phyloP scores from a whole-genome alignment of 2,888 invertebrate genomes.

The Timema cristinae region DNA sequence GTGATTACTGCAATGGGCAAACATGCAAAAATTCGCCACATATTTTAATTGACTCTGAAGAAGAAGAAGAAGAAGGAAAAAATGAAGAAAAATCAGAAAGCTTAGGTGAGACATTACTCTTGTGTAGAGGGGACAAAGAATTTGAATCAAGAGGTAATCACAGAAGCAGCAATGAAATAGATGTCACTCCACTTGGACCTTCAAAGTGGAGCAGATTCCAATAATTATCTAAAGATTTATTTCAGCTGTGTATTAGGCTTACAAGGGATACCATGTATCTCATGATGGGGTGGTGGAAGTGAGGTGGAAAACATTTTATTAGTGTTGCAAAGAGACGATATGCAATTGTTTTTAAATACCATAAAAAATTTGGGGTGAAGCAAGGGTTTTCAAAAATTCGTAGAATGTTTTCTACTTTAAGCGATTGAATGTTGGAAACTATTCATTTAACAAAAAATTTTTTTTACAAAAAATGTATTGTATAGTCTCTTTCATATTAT shows the following conservation, averaged over 20 bases:
- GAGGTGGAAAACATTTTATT: background rate
- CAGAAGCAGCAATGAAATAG: conserved; percentile 23
- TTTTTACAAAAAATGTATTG: too few species aligned
- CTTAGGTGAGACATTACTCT: conserved; percentile 28
- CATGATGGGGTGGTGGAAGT: conserved; percentile 16
- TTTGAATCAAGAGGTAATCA: background rate
- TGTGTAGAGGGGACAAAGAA: conserved; percentile 29
- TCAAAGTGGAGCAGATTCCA: conserved; percentile 22
- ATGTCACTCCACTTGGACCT: conserved; percentile 26
- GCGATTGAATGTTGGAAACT: too few species aligned
- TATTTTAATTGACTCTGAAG: conserved; percentile 33
- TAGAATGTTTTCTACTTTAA: too few species aligned
- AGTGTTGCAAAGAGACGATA: too few species aligned
- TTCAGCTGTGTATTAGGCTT: conserved; percentile 38
- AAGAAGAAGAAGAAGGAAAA: conserved; percentile 37
- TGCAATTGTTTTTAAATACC: too few species aligned
- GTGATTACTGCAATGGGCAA: conserved; percentile 27
- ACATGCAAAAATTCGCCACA: conserved; percentile 33
- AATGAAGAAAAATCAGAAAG: conserved; percentile 32
- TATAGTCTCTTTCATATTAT: too few species aligned
- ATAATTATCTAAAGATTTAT: conserved; percentile 19
- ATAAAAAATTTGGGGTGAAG: too few species aligned
- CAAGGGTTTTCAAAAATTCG: too few species aligned
- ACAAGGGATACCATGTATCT: conserved; percentile 32
- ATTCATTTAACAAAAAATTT: too few species aligned